These are phyloP conservation scores for Eumeta japonica DNA, from an alignment of 1,140 invertebrate genomes.

Conservation along the genomic window DNA sequence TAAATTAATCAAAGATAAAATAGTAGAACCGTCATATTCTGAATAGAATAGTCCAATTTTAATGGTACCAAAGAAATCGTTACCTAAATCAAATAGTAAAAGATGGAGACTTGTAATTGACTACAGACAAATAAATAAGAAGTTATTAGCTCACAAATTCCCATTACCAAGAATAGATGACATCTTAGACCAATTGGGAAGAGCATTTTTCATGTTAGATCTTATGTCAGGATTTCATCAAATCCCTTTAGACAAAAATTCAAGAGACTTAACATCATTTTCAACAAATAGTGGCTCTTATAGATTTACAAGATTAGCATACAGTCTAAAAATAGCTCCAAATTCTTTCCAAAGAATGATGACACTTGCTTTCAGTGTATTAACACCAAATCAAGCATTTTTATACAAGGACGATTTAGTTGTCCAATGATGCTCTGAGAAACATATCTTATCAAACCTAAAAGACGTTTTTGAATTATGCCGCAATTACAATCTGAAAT, in stretches of 20 bases:
- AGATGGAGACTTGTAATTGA: conserved; percentile 24
- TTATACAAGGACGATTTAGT: conserved; percentile 1
- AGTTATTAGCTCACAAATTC: conserved; percentile 11
- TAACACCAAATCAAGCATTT: conserved; percentile 11
- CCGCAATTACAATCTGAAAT: no score
- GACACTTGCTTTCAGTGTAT: conserved; percentile 12
- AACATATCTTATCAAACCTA: no score
- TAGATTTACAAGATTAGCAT: conserved; percentile 13
- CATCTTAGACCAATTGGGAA: conserved; percentile 12
- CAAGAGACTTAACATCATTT: conserved; percentile 14
- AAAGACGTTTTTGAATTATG: no score
- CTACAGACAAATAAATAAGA: conserved; percentile 36
- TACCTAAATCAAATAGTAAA: neutral
- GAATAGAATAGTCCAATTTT: conserved; percentile 7
- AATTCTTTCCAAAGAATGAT: conserved; percentile 13
- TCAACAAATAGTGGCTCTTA: conserved; percentile 13
- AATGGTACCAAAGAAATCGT: conserved; percentile 4
- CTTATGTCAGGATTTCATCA: conserved; percentile 11
- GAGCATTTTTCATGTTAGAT: conserved; percentile 14
- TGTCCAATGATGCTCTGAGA: no score
- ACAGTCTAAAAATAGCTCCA: conserved; percentile 15
- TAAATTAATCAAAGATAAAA: conserved; percentile 4
- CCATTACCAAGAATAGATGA: conserved; percentile 17
- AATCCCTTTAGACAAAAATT: conserved; percentile 4
- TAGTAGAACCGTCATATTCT: neutral